A percentile compares a stretch with the other conserved stretches of the same genome.
These are phyloP conservation scores for Eumacrocentrus americanus DNA, from an alignment of 2,888 invertebrate species.

Conservation along the genomic window DNA sequence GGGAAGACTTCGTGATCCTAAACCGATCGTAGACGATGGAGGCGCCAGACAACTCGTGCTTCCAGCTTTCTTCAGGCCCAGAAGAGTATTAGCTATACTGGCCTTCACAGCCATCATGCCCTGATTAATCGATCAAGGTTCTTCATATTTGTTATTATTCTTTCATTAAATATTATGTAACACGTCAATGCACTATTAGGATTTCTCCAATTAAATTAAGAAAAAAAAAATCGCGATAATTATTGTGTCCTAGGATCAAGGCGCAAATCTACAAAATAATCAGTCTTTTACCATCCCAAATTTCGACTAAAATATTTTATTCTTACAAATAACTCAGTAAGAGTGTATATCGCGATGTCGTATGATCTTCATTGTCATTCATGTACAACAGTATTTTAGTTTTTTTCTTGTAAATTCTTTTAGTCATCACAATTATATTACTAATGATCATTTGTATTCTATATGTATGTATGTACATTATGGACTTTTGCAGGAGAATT, in stretches of 20 bases:
- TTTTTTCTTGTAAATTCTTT: neutral
- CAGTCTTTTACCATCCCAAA: neutral
- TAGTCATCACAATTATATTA: too few species aligned
- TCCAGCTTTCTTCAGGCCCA: conserved; percentile 73
- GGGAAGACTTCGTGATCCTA: conserved; percentile 61
- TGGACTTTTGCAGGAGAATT: neutral
- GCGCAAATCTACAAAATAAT: conserved; percentile 2
- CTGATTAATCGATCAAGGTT: conserved; percentile 53
- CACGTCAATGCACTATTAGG: too few species aligned
- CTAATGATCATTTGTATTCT: too few species aligned
- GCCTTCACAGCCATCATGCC: conserved; percentile 61
- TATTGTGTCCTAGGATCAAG: neutral
- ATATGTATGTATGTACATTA: neutral
- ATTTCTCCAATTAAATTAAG: too few species aligned
- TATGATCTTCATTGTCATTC: neutral
- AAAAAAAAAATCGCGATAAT: conserved; percentile 1
- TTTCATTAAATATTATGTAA: too few species aligned
- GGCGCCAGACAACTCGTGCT: conserved; percentile 74
- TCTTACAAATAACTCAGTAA: neutral
- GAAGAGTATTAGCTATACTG: conserved; percentile 61
- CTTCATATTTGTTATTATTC: conserved; percentile 34
- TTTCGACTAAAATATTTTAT: neutral
- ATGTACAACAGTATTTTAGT: neutral
- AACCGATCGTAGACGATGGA: conserved; percentile 63
- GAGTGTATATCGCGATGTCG: neutral